Base-by-base conservation (phyloP, 2,113 vertebrate species). In the Tragulus kanchil region DNA sequence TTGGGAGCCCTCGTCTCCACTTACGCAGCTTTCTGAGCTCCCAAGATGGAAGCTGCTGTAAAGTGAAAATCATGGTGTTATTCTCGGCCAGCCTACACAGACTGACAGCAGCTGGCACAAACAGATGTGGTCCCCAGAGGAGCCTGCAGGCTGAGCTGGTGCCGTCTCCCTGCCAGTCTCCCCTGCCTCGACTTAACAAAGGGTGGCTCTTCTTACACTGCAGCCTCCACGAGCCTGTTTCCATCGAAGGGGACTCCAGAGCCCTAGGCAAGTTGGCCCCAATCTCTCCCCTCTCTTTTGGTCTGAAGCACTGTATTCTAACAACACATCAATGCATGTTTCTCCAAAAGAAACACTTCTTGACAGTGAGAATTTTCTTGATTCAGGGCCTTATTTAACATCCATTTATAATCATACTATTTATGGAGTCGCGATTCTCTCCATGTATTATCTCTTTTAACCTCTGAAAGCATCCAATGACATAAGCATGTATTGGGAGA, bases 11-110 rank as follows among this genome's bases (percentile, higher is more conserved):
- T 96, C 77, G 94, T 96, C 96, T 96, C 91, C 97, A 96, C 78
- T 96, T 96, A 85, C 50, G 90, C 84, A 88, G 97, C 88, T 94
- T 97, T 98, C 93, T 97, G 97, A 98, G 97, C 95, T 94, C 93
- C 83, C 16, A 77, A 97, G 98, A 98, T 97, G 97, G 95, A 98
- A 98, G 97, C 85, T 96, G 84, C 88, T 98, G 85, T 97, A 98
- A 97, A 97, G 78, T 95, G 97, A 96, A 98, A 98, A 97, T 97
- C 83, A 87, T 61, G 97, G 94, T 97, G 97, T 97, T 98, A 98
- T 98, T 98, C 97, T 98, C 54, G 48, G 97, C 89, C 25, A 92
- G 92, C 92, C 56, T 28, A 84, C 88, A 94, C 94, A 97, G 89
- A 75, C 95, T 67, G 81, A 71, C 97, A 98, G 97, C 96, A 97